Conservation (phyloP, 2,888 invertebrate genomes). For the Atethmia centrago region DNA sequence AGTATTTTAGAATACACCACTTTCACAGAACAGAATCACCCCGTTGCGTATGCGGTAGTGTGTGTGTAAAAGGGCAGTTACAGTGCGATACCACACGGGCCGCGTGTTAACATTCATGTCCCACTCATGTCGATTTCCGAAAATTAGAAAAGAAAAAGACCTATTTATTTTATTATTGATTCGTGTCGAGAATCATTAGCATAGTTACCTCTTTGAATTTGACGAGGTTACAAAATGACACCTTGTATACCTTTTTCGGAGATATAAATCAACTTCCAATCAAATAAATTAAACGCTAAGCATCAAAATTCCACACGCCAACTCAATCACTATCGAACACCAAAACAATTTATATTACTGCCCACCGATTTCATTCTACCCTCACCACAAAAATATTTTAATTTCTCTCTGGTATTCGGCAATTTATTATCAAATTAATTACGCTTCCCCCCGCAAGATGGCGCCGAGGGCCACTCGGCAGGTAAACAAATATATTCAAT, state of each 20-base stretch:
- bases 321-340: constrained; percentile 27
- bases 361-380: constrained; percentile 19
- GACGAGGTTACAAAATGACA: too few species aligned
- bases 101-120: too few species aligned
- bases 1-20: too few species aligned
- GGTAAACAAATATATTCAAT: constrained; percentile 69
- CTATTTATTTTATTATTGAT: too few species aligned
- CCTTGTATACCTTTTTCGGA: background rate
- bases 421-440: constrained; percentile 69
- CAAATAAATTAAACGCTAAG: background rate
- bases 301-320: constrained; percentile 5
- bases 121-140: too few species aligned
- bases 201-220: too few species aligned
- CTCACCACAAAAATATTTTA: constrained; percentile 61
- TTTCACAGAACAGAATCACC: too few species aligned
- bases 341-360: constrained; percentile 22
- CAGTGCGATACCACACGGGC: too few species aligned
- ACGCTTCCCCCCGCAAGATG: constrained; percentile 56
- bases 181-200: too few species aligned
- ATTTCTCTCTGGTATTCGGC: constrained; percentile 54
- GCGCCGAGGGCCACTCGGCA: constrained; percentile 53
- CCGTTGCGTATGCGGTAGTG: too few species aligned
- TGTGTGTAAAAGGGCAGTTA: too few species aligned
- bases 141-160: too few species aligned
- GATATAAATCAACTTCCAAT: background rate